Conservation (phyloP, 2,888 invertebrate genomes). For the Orthonychiurus folsomi region DNA sequence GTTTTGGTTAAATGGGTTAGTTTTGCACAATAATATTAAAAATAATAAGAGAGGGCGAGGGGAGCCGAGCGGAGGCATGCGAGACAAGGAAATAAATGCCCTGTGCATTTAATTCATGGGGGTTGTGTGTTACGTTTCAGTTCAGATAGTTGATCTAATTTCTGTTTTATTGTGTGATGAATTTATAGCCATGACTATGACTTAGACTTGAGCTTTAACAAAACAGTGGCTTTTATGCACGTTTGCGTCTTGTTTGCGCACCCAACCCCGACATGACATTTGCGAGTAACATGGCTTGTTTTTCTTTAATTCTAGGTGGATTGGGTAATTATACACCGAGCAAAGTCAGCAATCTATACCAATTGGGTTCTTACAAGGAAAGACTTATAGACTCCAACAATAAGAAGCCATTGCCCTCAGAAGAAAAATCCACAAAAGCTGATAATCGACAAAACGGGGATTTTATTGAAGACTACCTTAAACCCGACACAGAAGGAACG, state of each 20-base stretch:
- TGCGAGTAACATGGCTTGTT: too few relatives aligned
- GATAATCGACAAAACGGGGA: slow-evolving; percentile 44
- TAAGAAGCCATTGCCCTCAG: slow-evolving; percentile 25
- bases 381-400: slow-evolving; percentile 42
- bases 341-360: slow-evolving; percentile 49
- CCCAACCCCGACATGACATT: too few relatives aligned
- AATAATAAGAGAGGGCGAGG: background rate
- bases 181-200: too few relatives aligned
- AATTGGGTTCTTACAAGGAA: slow-evolving; percentile 28
- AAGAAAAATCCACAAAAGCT: slow-evolving; percentile 41
- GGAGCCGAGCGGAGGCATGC: too few relatives aligned
- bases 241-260: too few relatives aligned
- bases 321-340: slow-evolving; percentile 76
- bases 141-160: background rate
- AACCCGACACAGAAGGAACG: slow-evolving; percentile 34
- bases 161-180: background rate
- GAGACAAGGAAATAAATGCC: too few relatives aligned
- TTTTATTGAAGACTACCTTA: slow-evolving; percentile 38
- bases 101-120: too few relatives aligned
- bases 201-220: too few relatives aligned
- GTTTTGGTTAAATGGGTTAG: background rate
- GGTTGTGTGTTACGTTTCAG: too few relatives aligned
- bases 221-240: too few relatives aligned
- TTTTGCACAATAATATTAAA: background rate
- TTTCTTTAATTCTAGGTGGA: slow-evolving; percentile 41